Evolutionary conservation across 64 coral and sea anemone species (phyloP), one percentile per base, ranked within the genome.

Genomic region (Trachythela sp.): DNA sequence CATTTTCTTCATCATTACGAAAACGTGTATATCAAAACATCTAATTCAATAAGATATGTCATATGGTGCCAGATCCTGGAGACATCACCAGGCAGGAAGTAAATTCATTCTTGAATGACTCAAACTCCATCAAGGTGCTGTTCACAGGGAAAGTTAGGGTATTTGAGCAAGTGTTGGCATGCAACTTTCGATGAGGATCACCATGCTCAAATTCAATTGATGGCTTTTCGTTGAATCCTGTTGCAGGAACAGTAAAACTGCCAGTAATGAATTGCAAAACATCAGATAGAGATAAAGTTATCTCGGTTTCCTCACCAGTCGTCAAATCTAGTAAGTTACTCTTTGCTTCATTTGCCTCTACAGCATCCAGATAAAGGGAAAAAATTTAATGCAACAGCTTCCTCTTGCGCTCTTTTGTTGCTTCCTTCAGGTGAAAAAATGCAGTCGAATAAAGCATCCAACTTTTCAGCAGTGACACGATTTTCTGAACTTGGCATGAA

Each of bases 201-300:
- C 77, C 48, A 48, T 93, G 92, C 35, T 76, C 29, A 42, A 93
- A 93, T 70, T 75, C 18, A 30, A 93, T 22, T 34, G 84, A 54
- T 58, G 92, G 88, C 32, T 90, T 52, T 35, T 48, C 58, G 72
- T 86, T 58, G 85, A 93, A 93, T 89, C 70, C 88, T 60, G 56
- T 45, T 39, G 92, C 87, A 89, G 92, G 87, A 80, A 93, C 84
- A 27, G 70, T 45, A 59, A 36, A 76, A 86, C 80, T 77, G 51
- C 84, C 92, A 51, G 87, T 89, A 48, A 93, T 89, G 26, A 93
- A 93, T 87, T 93, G 83, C 83, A 93, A 90, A 31, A 93, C 84
- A 60, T 54, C 54, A 67, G 56, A 58, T 60, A 68, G n/a, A 77
- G 92, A 89, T 24, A 90, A 48, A 27, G 31, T 39, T 41, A 90